phyloP scores from a whole-genome alignment of 2,113 vertebrate genomes.

The Lampris megalopsis region DNA sequence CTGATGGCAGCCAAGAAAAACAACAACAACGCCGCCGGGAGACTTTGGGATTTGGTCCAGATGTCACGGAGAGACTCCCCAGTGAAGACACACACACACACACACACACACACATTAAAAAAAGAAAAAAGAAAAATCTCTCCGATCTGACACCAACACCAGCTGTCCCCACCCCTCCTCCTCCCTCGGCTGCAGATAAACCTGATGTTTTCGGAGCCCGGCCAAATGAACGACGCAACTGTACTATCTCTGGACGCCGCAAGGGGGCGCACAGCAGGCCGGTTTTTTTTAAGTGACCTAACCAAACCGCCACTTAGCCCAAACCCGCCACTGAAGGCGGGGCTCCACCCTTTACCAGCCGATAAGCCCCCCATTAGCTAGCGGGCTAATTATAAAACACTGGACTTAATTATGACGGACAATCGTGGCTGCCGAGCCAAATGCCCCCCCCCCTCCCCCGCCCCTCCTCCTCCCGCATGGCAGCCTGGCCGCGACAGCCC shows the following conservation, averaged over 20 bases:
- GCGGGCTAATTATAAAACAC: constrained; percentile 28
- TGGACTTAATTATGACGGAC: constrained; percentile 24
- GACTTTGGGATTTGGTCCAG: constrained; percentile 20
- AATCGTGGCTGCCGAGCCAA: constrained; percentile 10
- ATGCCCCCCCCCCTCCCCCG: background rate
- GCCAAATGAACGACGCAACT: constrained; percentile 19
- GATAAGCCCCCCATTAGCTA: constrained; percentile 14
- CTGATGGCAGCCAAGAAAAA: constrained; percentile 7
- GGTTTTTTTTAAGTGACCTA: background rate
- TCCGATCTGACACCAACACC: constrained; percentile 14
- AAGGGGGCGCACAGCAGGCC: no score
- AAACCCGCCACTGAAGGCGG: background rate
- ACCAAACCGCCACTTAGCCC: constrained; percentile 18
- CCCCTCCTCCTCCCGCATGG: background rate
- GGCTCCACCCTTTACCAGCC: background rate
- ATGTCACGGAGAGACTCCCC: constrained; percentile 10
- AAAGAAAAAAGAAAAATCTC: constrained; percentile 5
- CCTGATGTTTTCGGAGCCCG: constrained; percentile 31
- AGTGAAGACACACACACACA: background rate
- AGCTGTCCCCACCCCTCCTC: constrained; percentile 20
- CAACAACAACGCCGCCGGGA: background rate
- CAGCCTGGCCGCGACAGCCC: background rate
- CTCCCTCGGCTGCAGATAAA: background rate
- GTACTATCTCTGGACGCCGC: background rate
- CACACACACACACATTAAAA: constrained; percentile 1